These are phyloP conservation scores for Haliclona indistincta DNA, from an alignment of 37 sponge, comb jelly and placozoan genomes.

Conservation along the genomic window DNA sequence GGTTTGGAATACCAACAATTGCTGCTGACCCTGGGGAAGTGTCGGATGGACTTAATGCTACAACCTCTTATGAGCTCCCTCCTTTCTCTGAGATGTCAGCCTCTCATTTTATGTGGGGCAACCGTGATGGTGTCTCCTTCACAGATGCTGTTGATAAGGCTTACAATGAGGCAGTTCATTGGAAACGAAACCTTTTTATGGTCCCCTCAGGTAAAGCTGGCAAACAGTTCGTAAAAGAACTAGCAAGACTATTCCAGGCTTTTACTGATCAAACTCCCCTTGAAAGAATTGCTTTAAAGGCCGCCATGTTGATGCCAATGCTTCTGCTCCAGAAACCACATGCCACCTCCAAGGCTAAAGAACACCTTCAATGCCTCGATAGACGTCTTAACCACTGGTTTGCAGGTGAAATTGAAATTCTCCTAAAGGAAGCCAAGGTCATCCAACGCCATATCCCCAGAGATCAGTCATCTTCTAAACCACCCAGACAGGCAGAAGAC, in stretches of 20 bases:
- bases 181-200: too few relatives aligned
- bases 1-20: too few relatives aligned
- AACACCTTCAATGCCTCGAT: conserved; percentile 15
- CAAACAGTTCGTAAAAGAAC: conserved; percentile 15
- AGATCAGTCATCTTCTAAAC: too few relatives aligned
- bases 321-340: conserved; percentile 25
- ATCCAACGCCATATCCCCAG: conserved; percentile 9
- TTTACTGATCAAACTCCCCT: conserved; percentile 17
- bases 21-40: too few relatives aligned
- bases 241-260: conserved; percentile 20
- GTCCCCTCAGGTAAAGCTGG: conserved; percentile 26
- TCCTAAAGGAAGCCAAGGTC: conserved; percentile 16
- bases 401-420: conserved; percentile 25
- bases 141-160: neutral
- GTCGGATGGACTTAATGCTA: too few relatives aligned
- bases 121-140: neutral
- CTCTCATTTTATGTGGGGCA: conserved; percentile 13
- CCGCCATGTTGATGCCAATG: conserved; percentile 12
- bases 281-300: conserved; percentile 11
- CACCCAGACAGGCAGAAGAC: too few relatives aligned
- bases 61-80: too few relatives aligned
- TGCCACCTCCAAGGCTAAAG: conserved; percentile 18
- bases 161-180: conserved; percentile 26
- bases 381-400: conserved; percentile 13
- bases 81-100: too few relatives aligned